Evolutionary conservation across 2,888 invertebrate species (phyloP), one percentile per base, ranked within the genome.

Genomic region (Drosophila limbata): DNA sequence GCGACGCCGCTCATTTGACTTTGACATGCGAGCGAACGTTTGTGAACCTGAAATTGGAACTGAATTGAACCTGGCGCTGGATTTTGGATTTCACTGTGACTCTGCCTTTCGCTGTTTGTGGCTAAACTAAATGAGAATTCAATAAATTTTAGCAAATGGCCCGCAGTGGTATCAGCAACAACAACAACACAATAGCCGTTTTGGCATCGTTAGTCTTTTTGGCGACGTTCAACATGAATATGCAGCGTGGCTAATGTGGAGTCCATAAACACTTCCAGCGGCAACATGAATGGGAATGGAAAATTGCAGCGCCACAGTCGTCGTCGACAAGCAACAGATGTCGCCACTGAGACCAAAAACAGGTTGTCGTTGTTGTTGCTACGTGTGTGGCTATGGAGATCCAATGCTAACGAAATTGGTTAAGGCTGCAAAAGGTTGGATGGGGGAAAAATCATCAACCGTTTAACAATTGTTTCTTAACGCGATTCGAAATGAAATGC

Each of bases 171-270:
- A 76, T 55, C 68, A 77, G 44, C 62, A 71, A 70, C 69, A 74
- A 70, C 78, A 78, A 78, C 73, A 80, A 71, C 65, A 81, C 81
- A 85, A 89, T 88, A 73, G 85, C 73, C 72, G 67, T 74, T 78
- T 78, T 75, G 74, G 67, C 60, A 77, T 79, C 83, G 81, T 84
- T 82, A 84, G 79, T 86, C 85, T 86, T 86, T 76, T 84, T 80
- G 81, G 81, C 83, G 89, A 82, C 85, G 79, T 80, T 79, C 80
- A 88, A 90, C 90, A 90, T 90, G 90, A 90, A 90, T 90, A 90
- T 90, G 89, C 90, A 88, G 90, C 87, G 88, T 90, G 83, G 88
- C 90, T 90, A 90, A 90, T 90, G 89, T 84, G 85, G 89, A 84
- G 86, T 88, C 89, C 90, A 87, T 90, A 90, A 90, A 90, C 90